phyloP scores from a whole-genome alignment of 2,888 invertebrate species.

The Phytoseiulus persimilis region DNA sequence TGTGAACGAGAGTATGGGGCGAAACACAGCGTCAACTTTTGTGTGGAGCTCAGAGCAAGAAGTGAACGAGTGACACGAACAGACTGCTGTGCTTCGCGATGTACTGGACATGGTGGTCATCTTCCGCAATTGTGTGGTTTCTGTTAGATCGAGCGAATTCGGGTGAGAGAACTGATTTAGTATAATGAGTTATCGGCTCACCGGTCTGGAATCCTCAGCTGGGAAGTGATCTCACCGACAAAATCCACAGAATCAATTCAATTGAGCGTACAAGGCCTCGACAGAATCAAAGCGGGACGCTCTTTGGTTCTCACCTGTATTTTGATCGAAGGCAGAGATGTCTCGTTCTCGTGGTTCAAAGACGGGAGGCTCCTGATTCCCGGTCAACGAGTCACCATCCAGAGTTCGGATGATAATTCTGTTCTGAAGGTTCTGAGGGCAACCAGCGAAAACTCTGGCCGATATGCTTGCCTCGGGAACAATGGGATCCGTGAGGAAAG shows the following conservation, averaged over 20 bases:
- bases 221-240: neutral
- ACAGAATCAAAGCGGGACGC: slow-evolving; percentile 9
- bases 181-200: neutral
- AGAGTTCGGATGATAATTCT: neutral
- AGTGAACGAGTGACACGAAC: neutral
- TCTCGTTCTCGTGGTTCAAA: slow-evolving; percentile 15
- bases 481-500: slow-evolving; percentile 11
- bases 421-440: neutral
- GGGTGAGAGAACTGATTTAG: neutral
- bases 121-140: neutral
- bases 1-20: neutral
- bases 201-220: too few relatives aligned
- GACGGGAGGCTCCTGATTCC: neutral
- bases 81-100: neutral
- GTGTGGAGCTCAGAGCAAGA: neutral
- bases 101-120: neutral
- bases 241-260: neutral
- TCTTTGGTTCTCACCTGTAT: slow-evolving; percentile 20
- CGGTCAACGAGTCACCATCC: neutral
- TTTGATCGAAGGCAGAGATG: neutral
- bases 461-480: slow-evolving; percentile 10
- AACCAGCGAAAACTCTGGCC: neutral
- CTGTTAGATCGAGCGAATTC: neutral
- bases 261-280: neutral
- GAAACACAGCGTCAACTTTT: neutral